These are phyloP conservation scores for Sinella curviseta DNA, from an alignment of 1,140 invertebrate species.

Conservation along the genomic window DNA sequence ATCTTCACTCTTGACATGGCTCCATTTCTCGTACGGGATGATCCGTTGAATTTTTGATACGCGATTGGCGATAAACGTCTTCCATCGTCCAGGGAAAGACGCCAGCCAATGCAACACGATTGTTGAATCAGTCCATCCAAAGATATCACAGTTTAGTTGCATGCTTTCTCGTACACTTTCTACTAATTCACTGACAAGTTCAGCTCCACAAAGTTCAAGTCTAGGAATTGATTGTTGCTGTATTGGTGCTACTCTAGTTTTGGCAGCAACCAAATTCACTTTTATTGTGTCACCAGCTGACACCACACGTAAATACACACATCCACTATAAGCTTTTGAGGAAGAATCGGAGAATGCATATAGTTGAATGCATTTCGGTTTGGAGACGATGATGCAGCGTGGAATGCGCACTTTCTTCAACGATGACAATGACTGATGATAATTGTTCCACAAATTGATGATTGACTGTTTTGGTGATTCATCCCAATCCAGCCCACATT, in stretches of 20 bases:
- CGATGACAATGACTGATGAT: not conserved
- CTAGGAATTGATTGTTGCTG: not conserved
- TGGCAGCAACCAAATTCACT: not conserved
- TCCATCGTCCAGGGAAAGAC: not conserved
- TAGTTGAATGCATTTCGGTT: not conserved
- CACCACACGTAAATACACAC: not conserved
- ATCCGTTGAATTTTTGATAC: constrained; percentile 7
- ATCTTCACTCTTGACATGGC: constrained; percentile 18
- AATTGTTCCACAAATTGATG: not conserved
- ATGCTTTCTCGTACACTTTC: not conserved
- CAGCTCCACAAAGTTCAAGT: not conserved
- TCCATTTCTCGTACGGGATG: not conserved
- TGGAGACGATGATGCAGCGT: not conserved
- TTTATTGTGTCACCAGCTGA: too few species aligned
- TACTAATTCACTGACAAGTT: not conserved
- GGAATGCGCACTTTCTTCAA: not conserved
- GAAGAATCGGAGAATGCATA: not conserved
- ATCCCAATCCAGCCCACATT: constrained; percentile 43
- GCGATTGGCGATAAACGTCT: not conserved
- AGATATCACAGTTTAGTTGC: not conserved
- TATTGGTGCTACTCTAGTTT: constrained; percentile 1
- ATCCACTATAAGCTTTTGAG: not conserved
- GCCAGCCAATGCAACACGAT: not conserved
- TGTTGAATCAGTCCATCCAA: constrained; percentile 10
- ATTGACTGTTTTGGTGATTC: constrained; percentile 21